Evolutionary conservation across 1,140 invertebrate genomes (phyloP).

Genomic region (Polypedilum vanderplanki): DNA sequence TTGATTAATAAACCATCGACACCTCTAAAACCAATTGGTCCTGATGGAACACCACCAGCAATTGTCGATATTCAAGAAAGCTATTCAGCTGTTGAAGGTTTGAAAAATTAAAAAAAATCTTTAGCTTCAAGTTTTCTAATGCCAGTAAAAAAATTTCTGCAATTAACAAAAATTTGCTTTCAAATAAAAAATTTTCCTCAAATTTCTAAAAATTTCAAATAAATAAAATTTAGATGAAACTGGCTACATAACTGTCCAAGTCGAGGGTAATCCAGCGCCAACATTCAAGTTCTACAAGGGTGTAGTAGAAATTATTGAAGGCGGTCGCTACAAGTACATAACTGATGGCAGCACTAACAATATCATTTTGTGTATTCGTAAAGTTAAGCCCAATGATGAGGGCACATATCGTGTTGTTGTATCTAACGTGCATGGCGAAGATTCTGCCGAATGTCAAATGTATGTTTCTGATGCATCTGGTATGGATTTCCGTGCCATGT

Average conservation of each 20-base stretch:
- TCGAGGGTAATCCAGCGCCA: conserved; percentile 87
- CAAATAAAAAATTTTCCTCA: conserved; percentile 30
- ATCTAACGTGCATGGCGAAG: conserved; percentile 88
- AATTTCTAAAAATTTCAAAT: not conserved
- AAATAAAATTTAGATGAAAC: conserved; percentile 62
- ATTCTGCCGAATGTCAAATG: conserved; percentile 88
- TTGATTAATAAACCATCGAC: conserved; percentile 85
- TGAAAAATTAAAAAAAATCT: conserved; percentile 22
- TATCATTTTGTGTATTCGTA: conserved; percentile 89
- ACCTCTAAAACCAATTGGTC: conserved; percentile 67
- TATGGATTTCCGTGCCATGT: conserved; percentile 97
- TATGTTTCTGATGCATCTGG: conserved; percentile 95
- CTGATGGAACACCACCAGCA: conserved; percentile 65
- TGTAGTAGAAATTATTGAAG: conserved; percentile 82
- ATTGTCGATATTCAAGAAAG: conserved; percentile 87
- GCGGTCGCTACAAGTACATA: conserved; percentile 84
- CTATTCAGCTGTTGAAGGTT: conserved; percentile 87
- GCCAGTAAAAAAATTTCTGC: conserved; percentile 9
- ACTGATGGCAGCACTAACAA: conserved; percentile 84
- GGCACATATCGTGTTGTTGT: conserved; percentile 91
- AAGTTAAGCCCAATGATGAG: conserved; percentile 95
- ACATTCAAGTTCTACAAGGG: conserved; percentile 95
- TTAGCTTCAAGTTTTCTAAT: not conserved
- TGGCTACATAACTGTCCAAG: conserved; percentile 77
- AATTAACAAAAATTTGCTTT: conserved; percentile 25